phyloP scores from a whole-genome alignment of 2,797 vertebrate species.

The Chaunax sp. region DNA sequence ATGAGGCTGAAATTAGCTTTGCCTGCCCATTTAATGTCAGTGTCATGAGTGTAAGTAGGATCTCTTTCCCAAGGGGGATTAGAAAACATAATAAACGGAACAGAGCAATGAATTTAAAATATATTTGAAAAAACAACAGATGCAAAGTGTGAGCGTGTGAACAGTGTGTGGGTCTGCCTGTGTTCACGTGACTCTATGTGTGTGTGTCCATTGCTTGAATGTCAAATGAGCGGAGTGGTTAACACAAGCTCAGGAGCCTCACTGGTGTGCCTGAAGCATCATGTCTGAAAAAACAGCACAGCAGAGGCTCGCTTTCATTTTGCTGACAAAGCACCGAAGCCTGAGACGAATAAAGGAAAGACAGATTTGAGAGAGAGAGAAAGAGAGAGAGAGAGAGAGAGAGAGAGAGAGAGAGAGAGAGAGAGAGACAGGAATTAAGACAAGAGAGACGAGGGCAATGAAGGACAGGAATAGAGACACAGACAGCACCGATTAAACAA shows the following conservation, averaged over 20 bases:
- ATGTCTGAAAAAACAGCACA: conserved; percentile 41
- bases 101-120: too few species aligned
- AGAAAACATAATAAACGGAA: not conserved
- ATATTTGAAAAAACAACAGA: conserved; percentile 26
- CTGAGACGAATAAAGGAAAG: conserved; percentile 28
- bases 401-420: conserved; percentile 5
- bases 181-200: not conserved
- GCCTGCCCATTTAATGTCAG: conserved; percentile 5
- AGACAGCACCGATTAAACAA: conserved; percentile 28
- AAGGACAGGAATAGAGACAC: conserved; percentile 40
- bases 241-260: conserved; percentile 70
- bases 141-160: conserved; percentile 22
- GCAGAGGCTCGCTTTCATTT: conserved; percentile 49
- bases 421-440: conserved; percentile 33
- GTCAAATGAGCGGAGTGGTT: conserved; percentile 53
- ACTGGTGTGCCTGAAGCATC: conserved; percentile 51
- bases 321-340: conserved; percentile 39
- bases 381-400: conserved; percentile 18
- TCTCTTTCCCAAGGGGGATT: not conserved
- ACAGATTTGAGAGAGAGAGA: not conserved
- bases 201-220: conserved; percentile 32
- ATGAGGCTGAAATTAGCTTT: conserved; percentile 22
- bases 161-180: not conserved
- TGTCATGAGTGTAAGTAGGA: not conserved
- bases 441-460: conserved; percentile 26